Base-by-base conservation (phyloP, 2,797 vertebrate genomes). In the Anisognathus igniventris region DNA sequence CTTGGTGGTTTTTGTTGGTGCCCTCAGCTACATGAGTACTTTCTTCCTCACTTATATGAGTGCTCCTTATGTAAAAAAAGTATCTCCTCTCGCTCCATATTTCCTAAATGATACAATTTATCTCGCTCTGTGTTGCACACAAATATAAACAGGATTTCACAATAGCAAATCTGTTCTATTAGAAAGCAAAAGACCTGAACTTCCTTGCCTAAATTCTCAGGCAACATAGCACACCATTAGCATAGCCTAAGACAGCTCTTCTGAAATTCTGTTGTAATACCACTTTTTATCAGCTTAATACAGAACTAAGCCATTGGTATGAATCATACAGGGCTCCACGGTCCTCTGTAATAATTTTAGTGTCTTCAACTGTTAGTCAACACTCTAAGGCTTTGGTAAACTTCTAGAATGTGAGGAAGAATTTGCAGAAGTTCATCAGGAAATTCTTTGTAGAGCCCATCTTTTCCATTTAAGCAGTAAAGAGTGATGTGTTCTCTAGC, bases 241-340 rank as follows among this genome's bases (percentile, higher is more conserved):
- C 8, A 48, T 13, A 88, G 42, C 12, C 25, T 61, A 53, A 60
- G 39, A 47, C 28, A 88, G 19, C 7, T 60, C 44, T 70, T 76
- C 66, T 73, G 73, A 90, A 68, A 37, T 35, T 40, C 14, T 61
- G n/a, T 24, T 19, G 12, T 8, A 44, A 48, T 35, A 35, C 3
- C 28, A 22, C 33, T 62, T 72, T 88, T 28, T 64, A n/a, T 62
- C 37, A 73, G 7, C 14, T 81, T 56, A 27, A 33, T 61, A 47
- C 5, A 2, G 56, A 78, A 35, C 40, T 50, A 80, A 91, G 33
- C 14, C 10, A 42, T 33, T 37, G 45, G 4, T 39, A 33, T 14
- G 2, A 81, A 64, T 72, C 11, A 39, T 9, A 16, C 0, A 1
- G 28, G 9, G 19, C 3, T 8, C 8, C 54, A 19, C 10, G 21